Base-by-base conservation (phyloP, 2,113 vertebrate genomes). In the Cacatua alba region DNA sequence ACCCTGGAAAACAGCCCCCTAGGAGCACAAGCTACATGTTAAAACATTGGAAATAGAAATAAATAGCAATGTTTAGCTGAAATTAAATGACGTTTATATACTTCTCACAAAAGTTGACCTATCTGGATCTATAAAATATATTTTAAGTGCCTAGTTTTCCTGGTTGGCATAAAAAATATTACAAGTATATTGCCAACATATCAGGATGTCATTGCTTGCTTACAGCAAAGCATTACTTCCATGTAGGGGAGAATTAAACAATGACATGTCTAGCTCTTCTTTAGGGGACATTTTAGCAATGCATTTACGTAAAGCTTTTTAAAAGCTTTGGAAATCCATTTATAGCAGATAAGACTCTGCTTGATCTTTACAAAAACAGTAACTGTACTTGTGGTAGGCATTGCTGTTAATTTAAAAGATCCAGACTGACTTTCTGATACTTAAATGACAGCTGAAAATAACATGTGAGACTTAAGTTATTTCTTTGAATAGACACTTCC, bases 141-240 rank as follows among this genome's bases (percentile, higher is more conserved):
- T 71, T 74, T 95, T 76, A 72, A 86, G 39, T 4, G 10, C 71
- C 25, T 96, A 13, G 15, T 44, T 86, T 89, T 91, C 75, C 89
- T 94, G 75, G 91, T 43, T 2, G 43, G 74, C 85, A 85, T 94
- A 41, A 65, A 71, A 82, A 60, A 33, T 46, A 80, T 85, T 92
- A 28, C 35, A 51, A 72, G 23, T 68, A 62, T 79, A 86, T 81
- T 97, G 95, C 79, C 93, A 96, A 85, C 87, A 81, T 82, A 87
- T 83, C 59, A 91, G 77, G 83, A 86, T 82, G 59, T 68, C 89
- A 96, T 90, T 97, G 91, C 81, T 94, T 82, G 88, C 77, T 97
- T 85, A 90, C 33, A 68, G 39, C 80, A 82, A 90, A 97, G 83
- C 21, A 86, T 87, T 96, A 92, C 76, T 65, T 90, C 96, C 89